Percentiles rank a stretch among this genome's conserved stretches.
Evolutionary conservation across 53 echinoderm and acorn worm species (phyloP).

Genomic region (Temnopleurus reevesii): DNA sequence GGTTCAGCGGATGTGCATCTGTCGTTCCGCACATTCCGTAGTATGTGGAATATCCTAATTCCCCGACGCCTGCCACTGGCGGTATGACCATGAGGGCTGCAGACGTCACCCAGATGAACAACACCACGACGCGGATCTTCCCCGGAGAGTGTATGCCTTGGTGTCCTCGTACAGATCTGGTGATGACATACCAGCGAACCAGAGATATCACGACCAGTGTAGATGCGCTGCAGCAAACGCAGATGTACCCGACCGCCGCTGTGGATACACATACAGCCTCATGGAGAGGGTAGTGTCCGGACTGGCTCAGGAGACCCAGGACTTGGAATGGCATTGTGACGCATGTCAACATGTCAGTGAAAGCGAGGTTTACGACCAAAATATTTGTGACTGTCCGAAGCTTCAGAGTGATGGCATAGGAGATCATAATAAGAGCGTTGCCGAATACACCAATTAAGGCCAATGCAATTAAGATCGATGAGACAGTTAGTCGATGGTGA

Average conservation of each 20-base stretch:
- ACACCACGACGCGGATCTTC: neutral
- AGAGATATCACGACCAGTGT: neutral
- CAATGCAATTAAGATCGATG: neutral
- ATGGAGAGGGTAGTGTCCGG: neutral
- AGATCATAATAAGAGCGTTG: neutral
- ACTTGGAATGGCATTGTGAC: neutral
- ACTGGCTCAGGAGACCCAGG: neutral
- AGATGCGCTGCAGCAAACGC: neutral
- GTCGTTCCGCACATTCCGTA: neutral
- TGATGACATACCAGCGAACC: neutral
- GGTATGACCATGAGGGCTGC: neutral
- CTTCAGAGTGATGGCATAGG: neutral
- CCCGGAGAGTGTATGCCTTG: neutral
- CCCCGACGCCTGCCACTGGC: neutral
- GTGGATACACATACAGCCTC: neutral
- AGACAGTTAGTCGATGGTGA: neutral
- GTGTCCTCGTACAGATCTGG: neutral
- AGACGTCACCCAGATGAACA: neutral
- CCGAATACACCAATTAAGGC: neutral
- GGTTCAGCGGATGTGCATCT: neutral
- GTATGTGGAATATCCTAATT: neutral
- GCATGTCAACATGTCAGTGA: neutral
- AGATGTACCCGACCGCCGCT: neutral
- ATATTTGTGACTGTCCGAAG: constrained; percentile 1
- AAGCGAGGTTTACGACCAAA: constrained; percentile 1